These are phyloP conservation scores for Gadus chalcogrammus DNA, from an alignment of 2,113 vertebrate species.

Conservation along the genomic window DNA sequence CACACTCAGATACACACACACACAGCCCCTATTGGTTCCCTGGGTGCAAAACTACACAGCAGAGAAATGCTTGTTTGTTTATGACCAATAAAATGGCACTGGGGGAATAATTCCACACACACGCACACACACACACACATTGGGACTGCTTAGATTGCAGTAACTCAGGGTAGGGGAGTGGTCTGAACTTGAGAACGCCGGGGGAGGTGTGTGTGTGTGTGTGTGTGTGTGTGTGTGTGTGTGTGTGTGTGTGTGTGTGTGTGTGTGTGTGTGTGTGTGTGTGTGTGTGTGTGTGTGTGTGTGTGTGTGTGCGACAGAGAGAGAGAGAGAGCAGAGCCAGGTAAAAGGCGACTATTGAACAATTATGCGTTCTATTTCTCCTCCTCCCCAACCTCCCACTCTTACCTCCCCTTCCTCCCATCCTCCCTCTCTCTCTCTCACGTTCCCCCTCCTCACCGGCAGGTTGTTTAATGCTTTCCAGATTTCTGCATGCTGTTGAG, in stretches of 20 bases:
- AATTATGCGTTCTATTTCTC: conserved; percentile 62
- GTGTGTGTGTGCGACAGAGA: too few relatives aligned
- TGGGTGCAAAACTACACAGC: conserved; percentile 19
- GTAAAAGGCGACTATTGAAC: conserved; percentile 59
- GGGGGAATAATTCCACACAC: neutral
- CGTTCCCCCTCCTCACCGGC: conserved; percentile 49
- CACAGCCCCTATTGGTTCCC: neutral
- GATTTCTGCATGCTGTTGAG: conserved; percentile 68
- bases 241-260: too few relatives aligned
- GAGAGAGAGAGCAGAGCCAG: conserved; percentile 37
- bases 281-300: too few relatives aligned
- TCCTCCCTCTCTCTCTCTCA: conserved; percentile 49
- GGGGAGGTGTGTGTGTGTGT: neutral
- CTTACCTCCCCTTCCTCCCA: too few relatives aligned
- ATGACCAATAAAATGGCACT: conserved; percentile 32
- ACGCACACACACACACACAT: conserved; percentile 30
- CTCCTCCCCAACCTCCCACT: conserved; percentile 21
- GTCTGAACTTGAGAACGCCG: conserved; percentile 33
- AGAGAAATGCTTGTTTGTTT: conserved; percentile 56
- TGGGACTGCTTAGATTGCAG: conserved; percentile 18
- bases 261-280: too few relatives aligned
- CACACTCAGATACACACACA: neutral
- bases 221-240: too few relatives aligned
- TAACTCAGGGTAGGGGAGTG: conserved; percentile 37
- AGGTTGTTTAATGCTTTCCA: conserved; percentile 81